A percentile compares a stretch with the other conserved stretches of the same genome.
phyloP scores from a whole-genome alignment of 1,140 invertebrate species.

The Schlechtendalia chinensis region DNA sequence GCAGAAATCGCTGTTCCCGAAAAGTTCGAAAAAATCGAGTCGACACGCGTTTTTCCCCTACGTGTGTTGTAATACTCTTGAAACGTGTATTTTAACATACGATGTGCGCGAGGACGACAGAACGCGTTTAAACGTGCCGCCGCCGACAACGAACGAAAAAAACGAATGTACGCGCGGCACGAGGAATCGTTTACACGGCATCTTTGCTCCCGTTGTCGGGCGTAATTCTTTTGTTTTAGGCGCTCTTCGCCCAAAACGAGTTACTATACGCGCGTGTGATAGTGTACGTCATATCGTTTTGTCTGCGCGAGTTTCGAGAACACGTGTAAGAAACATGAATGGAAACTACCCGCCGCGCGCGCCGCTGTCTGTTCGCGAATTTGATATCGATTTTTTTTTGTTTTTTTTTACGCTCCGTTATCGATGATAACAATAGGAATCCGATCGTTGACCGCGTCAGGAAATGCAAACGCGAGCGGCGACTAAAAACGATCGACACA shows the following conservation, averaged over 20 bases:
- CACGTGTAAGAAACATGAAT: conserved; percentile 46
- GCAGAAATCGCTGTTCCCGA: no score
- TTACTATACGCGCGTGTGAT: conserved; percentile 32
- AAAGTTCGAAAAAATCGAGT: no score
- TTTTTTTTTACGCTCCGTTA: no score
- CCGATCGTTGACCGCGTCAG: no score
- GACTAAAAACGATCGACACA: no score
- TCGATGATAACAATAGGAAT: no score
- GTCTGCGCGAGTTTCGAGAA: conserved; percentile 17
- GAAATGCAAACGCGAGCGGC: no score
- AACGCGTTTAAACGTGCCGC: background rate
- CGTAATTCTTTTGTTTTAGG: conserved; percentile 24
- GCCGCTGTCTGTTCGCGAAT: no score
- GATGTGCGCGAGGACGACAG: background rate
- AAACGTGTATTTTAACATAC: no score
- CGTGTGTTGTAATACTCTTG: no score
- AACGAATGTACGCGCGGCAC: background rate
- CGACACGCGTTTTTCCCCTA: no score
- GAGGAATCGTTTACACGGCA: conserved; percentile 13
- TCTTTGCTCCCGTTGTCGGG: background rate
- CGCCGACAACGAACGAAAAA: background rate
- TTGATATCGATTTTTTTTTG: no score
- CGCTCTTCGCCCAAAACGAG: conserved; percentile 24
- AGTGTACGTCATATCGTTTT: conserved; percentile 25
- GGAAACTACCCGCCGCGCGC: conserved; percentile 11